Evolutionary conservation across 2,888 invertebrate genomes (phyloP).

Genomic region (Epistrophe eligans): DNA sequence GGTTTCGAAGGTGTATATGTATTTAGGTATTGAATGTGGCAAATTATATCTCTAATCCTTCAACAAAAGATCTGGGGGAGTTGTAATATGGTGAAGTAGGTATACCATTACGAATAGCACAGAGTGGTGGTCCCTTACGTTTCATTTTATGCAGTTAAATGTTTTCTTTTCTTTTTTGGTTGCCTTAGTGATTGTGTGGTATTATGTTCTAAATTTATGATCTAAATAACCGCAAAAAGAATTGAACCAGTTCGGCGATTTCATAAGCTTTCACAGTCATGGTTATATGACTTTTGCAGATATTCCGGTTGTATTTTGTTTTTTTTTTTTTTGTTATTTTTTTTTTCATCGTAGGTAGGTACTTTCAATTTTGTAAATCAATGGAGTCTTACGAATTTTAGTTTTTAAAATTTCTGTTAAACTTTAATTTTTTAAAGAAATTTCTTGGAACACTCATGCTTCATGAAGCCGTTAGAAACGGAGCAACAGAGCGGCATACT

Average conservation of each 20-base stretch:
- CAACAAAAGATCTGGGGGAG: conserved; percentile 37
- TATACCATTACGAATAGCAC: neutral
- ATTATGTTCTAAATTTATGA: conserved; percentile 67
- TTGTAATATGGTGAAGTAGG: too few species aligned
- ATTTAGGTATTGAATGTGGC: conserved; percentile 26
- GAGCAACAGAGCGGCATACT: too few species aligned
- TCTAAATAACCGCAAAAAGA: conserved; percentile 58
- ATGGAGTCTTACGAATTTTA: too few species aligned
- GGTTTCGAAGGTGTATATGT: neutral
- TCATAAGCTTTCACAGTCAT: conserved; percentile 27
- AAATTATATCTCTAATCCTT: conserved; percentile 62
- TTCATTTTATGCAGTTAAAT: conserved; percentile 65
- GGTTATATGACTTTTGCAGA: conserved; percentile 29
- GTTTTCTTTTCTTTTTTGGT: conserved; percentile 27
- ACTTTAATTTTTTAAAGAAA: too few species aligned
- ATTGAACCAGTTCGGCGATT: conserved; percentile 58
- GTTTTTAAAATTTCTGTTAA: too few species aligned
- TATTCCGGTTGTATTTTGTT: neutral
- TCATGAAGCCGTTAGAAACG: too few species aligned
- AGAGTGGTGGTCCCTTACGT: conserved; percentile 40
- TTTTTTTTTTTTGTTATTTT: neutral
- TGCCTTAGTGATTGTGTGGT: conserved; percentile 52
- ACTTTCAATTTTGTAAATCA: neutral
- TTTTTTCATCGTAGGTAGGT: neutral
- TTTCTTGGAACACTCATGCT: too few species aligned